Base-by-base conservation (phyloP, 2,888 invertebrate genomes). In the Callinectes sapidus region DNA sequence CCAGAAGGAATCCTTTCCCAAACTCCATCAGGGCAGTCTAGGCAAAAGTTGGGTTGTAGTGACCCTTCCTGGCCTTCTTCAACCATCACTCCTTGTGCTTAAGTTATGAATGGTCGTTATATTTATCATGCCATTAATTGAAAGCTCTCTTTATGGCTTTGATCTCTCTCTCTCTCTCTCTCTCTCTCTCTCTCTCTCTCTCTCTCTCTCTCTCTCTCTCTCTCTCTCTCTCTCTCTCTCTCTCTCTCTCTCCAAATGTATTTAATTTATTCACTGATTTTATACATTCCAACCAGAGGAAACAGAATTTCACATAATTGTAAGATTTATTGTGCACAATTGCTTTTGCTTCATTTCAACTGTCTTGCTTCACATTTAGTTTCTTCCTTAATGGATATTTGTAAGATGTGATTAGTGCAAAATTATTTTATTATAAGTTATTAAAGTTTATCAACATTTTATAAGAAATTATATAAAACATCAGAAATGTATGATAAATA, bases 1-100 rank as follows among this genome's bases (percentile, higher is more conserved):
- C 81, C n/a, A 77, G 55, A 32, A 81, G 61, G 6, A 92, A 92
- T 71, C 92, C 89, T 18, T 81, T 85, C 48, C 92, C 92, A 18
- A 92, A 66, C 39, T 92, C 85, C 35, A 92, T 92, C 23, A 35
- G 89, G 39, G 92, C 89, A 55, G 48, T 92, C 2, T 92, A 89
- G 48, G 35, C 54, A 35, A 61, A 61, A 3, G 28, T 32, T 87
- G 23, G 13, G 35, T 71, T 28, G 32, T 61, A 10, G 16, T 88
- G 61, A 8, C 16, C 1, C 35, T 35, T 18, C 81, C 81, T 81
- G 81, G 81, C 35, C 5, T 35, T 35, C 35, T 18, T 32, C 13
- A 35, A 81, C 14, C 42, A 28, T 55, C 55, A 55, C 28, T 32
- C 35, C 13, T 23, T 87, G 87, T 55, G 55, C 16, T 87, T 28